Evolutionary conservation across 2,113 vertebrate species (phyloP).

Genomic region (Larimichthys crocea): DNA sequence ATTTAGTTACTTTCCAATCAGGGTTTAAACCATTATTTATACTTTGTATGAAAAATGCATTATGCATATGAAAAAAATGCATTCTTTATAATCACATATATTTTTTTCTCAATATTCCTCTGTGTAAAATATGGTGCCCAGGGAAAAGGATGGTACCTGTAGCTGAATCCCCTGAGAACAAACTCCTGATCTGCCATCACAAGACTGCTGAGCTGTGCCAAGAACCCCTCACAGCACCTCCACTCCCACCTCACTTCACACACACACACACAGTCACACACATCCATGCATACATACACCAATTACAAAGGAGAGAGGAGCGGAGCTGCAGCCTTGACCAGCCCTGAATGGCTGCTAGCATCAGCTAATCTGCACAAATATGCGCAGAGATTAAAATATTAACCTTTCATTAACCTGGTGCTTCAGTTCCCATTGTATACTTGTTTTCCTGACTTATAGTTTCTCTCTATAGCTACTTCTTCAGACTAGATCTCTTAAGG

Average conservation of each 20-base stretch:
- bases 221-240: slow-evolving; percentile 53
- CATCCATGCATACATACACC: slow-evolving; percentile 24
- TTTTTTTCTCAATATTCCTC: not conserved
- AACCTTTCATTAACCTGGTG: slow-evolving; percentile 29
- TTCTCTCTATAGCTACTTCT: not conserved
- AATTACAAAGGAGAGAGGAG: slow-evolving; percentile 35
- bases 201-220: slow-evolving; percentile 77
- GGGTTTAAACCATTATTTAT: not conserved
- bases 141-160: slow-evolving; percentile 29
- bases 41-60: not conserved
- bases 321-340: not conserved
- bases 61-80: not conserved
- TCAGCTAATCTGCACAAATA: slow-evolving; percentile 79
- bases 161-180: slow-evolving; percentile 51
- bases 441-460: not conserved
- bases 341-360: slow-evolving; percentile 33
- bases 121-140: not conserved
- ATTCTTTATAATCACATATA: not conserved
- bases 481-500: not conserved
- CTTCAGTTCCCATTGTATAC: slow-evolving; percentile 12
- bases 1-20: no score
- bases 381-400: slow-evolving; percentile 65
- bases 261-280: slow-evolving; percentile 19
- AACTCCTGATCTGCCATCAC: slow-evolving; percentile 76
- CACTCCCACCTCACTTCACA: slow-evolving; percentile 8